These are phyloP conservation scores for Ophion costatus DNA, from an alignment of 2,888 invertebrate species.

Conservation along the genomic window DNA sequence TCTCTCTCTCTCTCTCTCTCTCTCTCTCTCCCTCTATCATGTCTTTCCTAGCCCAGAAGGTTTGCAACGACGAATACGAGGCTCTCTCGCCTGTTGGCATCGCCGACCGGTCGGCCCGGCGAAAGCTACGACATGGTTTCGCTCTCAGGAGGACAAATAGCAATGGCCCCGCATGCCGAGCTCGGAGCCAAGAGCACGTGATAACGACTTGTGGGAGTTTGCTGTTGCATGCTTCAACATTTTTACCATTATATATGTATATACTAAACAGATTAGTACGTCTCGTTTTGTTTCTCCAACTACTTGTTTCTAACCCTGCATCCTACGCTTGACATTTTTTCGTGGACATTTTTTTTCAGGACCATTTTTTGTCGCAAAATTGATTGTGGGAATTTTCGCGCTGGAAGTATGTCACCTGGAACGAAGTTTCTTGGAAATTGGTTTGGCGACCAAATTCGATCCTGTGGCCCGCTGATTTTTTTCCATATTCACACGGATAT, in stretches of 20 bases:
- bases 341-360: no score
- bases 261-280: not conserved
- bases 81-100: conserved; percentile 42
- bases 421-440: no score
- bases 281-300: not conserved
- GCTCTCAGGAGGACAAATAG: conserved; percentile 82
- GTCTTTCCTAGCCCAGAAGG: conserved; percentile 18
- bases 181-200: conserved; percentile 69
- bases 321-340: no score
- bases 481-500: no score
- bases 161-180: conserved; percentile 71
- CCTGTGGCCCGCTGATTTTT: not conserved
- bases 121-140: conserved; percentile 81
- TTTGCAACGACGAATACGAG: conserved; percentile 37
- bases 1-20: conserved; percentile 17
- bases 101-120: conserved; percentile 72
- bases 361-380: not conserved
- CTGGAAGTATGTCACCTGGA: no score
- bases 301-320: not conserved
- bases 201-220: conserved; percentile 79
- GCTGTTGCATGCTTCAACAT: conserved; percentile 67
- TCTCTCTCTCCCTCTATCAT: conserved; percentile 4
- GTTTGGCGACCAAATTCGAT: not conserved
- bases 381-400: no score
- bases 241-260: conserved; percentile 5